Evolutionary conservation across 2,113 vertebrate genomes (phyloP).

Genomic region (Otocyon megalotis): DNA sequence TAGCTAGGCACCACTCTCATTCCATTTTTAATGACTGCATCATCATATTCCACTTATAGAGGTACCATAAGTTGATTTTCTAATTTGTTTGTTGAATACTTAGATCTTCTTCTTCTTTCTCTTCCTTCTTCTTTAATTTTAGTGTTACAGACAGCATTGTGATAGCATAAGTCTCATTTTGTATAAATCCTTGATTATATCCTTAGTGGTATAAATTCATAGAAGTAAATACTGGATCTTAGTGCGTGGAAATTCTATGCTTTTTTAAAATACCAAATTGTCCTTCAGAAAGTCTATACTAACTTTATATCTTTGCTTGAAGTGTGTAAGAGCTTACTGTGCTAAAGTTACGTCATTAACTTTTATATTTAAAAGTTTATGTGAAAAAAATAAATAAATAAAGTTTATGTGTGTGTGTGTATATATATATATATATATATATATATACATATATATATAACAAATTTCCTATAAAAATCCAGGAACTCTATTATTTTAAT

Average conservation of each 20-base stretch:
- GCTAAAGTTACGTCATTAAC: neutral
- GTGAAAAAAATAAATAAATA: too few relatives aligned
- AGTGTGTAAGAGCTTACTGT: neutral
- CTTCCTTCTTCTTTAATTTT: neutral
- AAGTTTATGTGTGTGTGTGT: too few relatives aligned
- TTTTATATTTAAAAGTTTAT: neutral
- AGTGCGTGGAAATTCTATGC: neutral
- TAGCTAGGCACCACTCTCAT: neutral
- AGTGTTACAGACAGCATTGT: neutral
- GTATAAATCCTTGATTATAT: neutral
- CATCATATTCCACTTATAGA: neutral
- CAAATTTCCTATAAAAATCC: neutral
- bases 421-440: neutral
- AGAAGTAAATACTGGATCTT: neutral
- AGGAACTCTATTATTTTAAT: conserved; percentile 17
- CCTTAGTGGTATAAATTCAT: conserved; percentile 26
- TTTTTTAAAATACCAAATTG: neutral
- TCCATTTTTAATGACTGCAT: neutral
- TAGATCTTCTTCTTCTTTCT: neutral
- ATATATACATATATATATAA: too few relatives aligned
- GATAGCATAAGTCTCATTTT: neutral
- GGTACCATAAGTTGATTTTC: neutral
- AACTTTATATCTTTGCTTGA: neutral
- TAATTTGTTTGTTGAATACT: conserved; percentile 30
- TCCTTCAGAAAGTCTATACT: conserved; percentile 14